Conservation (phyloP, 2,797 vertebrate species). For the Hydrocynus forskahlii region DNA sequence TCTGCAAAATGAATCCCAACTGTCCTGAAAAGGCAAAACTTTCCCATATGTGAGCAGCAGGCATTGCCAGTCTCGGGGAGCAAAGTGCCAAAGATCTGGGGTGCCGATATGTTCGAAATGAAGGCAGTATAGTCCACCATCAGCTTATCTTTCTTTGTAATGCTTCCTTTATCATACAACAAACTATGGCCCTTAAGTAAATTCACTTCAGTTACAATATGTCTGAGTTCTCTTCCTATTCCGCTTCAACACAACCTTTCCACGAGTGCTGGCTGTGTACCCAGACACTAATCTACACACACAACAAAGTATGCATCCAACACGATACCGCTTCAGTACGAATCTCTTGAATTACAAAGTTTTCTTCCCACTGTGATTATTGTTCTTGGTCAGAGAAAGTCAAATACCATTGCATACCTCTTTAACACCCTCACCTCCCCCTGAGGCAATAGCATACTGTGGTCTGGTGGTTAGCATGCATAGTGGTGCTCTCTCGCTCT, state of each 20-base stretch:
- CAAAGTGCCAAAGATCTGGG: conserved; percentile 67
- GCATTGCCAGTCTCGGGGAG: conserved; percentile 57
- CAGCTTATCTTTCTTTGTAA: conserved; percentile 40
- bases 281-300: conserved; percentile 3
- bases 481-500: conserved; percentile 14
- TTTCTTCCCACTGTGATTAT: conserved; percentile 59
- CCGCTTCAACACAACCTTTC: conserved; percentile 10
- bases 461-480: conserved; percentile 39
- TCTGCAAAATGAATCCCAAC: conserved; percentile 60
- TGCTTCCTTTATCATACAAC: conserved; percentile 47
- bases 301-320: conserved; percentile 1
- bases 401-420: conserved; percentile 63
- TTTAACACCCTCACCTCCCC: conserved; percentile 60
- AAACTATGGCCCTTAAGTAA: conserved; percentile 61
- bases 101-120: conserved; percentile 49
- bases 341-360: conserved; percentile 51
- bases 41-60: conserved; percentile 66
- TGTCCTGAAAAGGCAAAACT: conserved; percentile 60
- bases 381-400: conserved; percentile 70
- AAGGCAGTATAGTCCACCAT: conserved; percentile 19
- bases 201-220: conserved; percentile 34
- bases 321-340: conserved; percentile 12
- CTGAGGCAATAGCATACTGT: conserved; percentile 40
- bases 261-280: not conserved
- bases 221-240: not conserved